phyloP scores from a whole-genome alignment of 2,888 invertebrate genomes.

The Petrolisthes cinctipes region DNA sequence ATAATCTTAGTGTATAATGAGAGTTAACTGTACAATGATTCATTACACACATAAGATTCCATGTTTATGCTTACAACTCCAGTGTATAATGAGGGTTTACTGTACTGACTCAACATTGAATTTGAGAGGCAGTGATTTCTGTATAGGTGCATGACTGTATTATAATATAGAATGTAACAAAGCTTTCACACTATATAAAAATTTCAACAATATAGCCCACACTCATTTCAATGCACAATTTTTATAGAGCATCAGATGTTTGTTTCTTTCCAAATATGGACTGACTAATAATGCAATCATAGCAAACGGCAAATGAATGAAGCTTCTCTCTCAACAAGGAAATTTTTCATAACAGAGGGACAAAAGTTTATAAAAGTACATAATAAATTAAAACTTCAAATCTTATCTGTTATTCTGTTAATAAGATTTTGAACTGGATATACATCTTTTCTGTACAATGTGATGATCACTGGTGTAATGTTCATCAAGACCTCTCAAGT shows the following conservation, averaged over 20 bases:
- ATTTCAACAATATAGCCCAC: constrained; percentile 37
- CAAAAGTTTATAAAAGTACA: constrained; percentile 28
- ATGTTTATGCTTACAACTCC: no score
- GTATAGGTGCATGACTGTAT: constrained; percentile 21
- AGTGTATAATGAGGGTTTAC: no score
- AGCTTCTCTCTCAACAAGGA: neutral
- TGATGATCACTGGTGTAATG: constrained; percentile 6
- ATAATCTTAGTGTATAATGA: no score
- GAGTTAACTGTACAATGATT: no score
- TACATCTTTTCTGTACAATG: constrained; percentile 28
- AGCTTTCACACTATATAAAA: neutral
- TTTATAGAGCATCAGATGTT: neutral
- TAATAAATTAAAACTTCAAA: constrained; percentile 6
- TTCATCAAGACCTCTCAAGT: constrained; percentile 40
- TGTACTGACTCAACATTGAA: constrained; percentile 5
- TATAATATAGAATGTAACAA: neutral
- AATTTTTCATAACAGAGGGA: constrained; percentile 1
- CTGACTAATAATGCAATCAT: constrained; percentile 13
- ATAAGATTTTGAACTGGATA: constrained; percentile 40
- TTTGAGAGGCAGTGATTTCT: constrained; percentile 28
- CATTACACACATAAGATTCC: no score
- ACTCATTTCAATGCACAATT: constrained; percentile 26
- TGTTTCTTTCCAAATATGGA: neutral
- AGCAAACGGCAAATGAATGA: constrained; percentile 15
- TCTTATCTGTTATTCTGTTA: constrained; percentile 17